phyloP scores from a whole-genome alignment of 2,797 vertebrate genomes.

The Hybognathus amarus region DNA sequence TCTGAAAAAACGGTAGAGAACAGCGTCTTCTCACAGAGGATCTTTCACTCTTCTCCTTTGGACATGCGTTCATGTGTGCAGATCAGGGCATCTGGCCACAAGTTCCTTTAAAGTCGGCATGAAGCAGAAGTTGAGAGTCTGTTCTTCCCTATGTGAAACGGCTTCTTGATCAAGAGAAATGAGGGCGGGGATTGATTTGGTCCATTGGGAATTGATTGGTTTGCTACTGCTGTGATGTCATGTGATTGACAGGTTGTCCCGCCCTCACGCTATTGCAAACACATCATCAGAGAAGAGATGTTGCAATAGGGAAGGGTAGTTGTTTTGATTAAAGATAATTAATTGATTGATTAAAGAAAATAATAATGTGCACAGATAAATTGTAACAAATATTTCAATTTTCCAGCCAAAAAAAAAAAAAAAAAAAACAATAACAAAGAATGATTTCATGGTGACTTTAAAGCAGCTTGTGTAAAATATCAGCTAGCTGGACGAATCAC shows the following conservation, averaged over 20 bases:
- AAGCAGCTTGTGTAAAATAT: neutral
- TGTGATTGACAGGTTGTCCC: neutral
- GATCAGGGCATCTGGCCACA: conserved; percentile 39
- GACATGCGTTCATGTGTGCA: conserved; percentile 20
- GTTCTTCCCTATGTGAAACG: neutral
- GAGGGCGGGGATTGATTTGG: neutral
- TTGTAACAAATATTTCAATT: neutral
- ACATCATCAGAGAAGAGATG: neutral
- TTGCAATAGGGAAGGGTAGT: neutral
- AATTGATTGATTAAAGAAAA: too few relatives aligned
- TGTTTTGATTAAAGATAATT: neutral
- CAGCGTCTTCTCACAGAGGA: conserved; percentile 24
- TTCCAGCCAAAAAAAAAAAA: neutral
- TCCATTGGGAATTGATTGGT: neutral
- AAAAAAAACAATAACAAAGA: neutral
- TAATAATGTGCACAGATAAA: neutral
- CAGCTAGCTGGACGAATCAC: neutral
- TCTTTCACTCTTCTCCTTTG: conserved; percentile 40
- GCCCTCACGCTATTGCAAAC: neutral
- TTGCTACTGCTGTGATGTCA: neutral
- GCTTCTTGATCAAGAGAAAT: neutral
- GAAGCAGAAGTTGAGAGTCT: neutral
- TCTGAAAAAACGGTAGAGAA: conserved; percentile 34
- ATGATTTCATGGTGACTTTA: neutral
- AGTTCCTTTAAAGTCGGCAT: conserved; percentile 15